Evolutionary conservation across 2,797 vertebrate species (phyloP), one percentile per base, ranked within the genome.

Genomic region (Spizella passerina): DNA sequence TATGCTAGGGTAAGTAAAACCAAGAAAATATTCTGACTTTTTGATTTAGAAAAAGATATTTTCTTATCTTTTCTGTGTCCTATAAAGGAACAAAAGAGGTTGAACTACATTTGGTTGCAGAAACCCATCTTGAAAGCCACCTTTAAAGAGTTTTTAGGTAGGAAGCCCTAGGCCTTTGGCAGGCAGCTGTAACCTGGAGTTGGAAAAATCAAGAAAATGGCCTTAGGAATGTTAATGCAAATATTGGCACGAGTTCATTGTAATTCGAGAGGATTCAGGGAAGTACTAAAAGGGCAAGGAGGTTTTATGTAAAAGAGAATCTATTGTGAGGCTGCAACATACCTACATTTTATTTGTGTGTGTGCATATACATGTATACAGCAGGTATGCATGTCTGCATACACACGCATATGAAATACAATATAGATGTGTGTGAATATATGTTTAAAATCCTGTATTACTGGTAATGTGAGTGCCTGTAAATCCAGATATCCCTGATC

Each of bases 221-320:
- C 69, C 61, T 61, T 85, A 92, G 65, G 84, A 93, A 85, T 78
- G 71, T 77, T 87, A 92, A 93, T 89, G 75, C 81, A 89, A 90
- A 87, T 94, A 71, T 50, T 95, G 84, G 65, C 68, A 61, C 21
- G 53, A 47, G 12, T 88, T 94, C 86, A 75, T 75, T 91, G 88
- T 91, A 88, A 94, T 83, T 93, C 18, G 4, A 44, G 79, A 91
- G 36, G 60, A 61, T 77, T 66, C 78, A 77, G 60, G 60, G 53
- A 64, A 82, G 36, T 34, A 47, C 61, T 84, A 32, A 78, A 90
- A 85, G 71, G 52, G 27, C 30, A 81, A 75, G 29, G 43, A 88
- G 38, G 21, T 61, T 69, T 86, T 91, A 50, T 13, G 34, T 88
- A 30, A 84, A 78, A 94, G 79, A 73, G 24, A 47, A 59, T 49